phyloP scores from a whole-genome alignment of 2,797 vertebrate genomes.

The Coilia nasus region DNA sequence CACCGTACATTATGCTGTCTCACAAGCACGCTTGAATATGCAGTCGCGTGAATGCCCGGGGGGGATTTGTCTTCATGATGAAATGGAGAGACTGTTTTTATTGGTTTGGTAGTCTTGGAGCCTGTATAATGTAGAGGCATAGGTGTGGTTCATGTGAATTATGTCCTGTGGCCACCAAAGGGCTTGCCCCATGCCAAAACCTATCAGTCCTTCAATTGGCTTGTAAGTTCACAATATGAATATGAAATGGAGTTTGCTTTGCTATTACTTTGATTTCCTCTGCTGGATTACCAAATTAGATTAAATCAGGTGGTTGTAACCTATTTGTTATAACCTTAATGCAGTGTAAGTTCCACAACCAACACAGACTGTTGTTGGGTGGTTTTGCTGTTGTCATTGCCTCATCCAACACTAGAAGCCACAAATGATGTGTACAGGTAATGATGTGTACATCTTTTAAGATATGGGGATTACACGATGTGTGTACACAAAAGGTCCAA shows the following conservation, averaged over 20 bases:
- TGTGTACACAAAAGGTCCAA: neutral
- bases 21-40: neutral
- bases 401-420: neutral
- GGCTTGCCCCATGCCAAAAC: neutral
- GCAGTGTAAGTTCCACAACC: too few relatives aligned
- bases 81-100: neutral
- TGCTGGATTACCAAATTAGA: neutral
- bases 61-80: neutral
- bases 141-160: conserved; percentile 1
- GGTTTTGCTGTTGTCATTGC: neutral
- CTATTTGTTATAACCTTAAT: too few relatives aligned
- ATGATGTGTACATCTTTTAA: neutral
- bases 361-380: too few relatives aligned
- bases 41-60: neutral
- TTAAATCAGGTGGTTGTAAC: neutral
- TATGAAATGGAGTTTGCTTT: neutral
- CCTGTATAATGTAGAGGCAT: neutral
- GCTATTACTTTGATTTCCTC: neutral
- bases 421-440: neutral
- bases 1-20: neutral
- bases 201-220: neutral
- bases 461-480: neutral
- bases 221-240: neutral
- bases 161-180: neutral
- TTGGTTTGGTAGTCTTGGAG: neutral